Conservation (phyloP, 1,140 invertebrate genomes). For the Oedothorax gibbosus region DNA sequence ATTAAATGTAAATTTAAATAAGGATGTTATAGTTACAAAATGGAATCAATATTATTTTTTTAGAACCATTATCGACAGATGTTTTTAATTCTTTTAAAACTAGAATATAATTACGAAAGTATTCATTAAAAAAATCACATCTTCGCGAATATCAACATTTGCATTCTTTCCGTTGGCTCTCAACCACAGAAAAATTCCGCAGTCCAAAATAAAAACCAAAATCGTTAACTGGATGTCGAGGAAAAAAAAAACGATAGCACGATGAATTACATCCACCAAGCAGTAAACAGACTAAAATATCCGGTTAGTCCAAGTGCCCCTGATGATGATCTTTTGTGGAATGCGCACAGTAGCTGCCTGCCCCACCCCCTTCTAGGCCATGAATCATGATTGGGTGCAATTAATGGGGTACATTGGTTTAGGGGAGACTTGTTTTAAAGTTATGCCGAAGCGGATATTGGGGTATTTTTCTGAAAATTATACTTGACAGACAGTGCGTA, state of each 20-base stretch:
- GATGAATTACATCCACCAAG: neutral
- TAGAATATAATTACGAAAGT: no score
- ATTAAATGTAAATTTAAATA: no score
- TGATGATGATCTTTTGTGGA: slow-evolving; percentile 36
- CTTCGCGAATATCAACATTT: no score
- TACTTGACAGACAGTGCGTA: slow-evolving; percentile 1
- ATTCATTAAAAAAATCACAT: no score
- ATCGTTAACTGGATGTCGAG: no score
- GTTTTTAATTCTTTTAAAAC: no score
- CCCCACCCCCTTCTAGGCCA: slow-evolving; percentile 49
- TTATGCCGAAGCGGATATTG: slow-evolving; percentile 1
- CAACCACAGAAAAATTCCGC: no score
- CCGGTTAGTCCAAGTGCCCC: slow-evolving; percentile 23
- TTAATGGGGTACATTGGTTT: slow-evolving; percentile 36
- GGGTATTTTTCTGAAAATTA: neutral
- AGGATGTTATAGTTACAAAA: no score
- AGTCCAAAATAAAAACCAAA: no score
- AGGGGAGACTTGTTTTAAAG: neutral
- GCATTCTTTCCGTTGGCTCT: no score
- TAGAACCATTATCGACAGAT: no score
- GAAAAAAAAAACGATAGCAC: neutral
- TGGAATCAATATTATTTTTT: no score
- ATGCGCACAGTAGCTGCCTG: slow-evolving; percentile 47
- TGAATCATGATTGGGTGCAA: slow-evolving; percentile 46
- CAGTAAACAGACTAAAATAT: slow-evolving; percentile 45